These are phyloP conservation scores for Phalacrocorax pelagicus DNA, from an alignment of 2,113 vertebrate species.

Conservation along the genomic window DNA sequence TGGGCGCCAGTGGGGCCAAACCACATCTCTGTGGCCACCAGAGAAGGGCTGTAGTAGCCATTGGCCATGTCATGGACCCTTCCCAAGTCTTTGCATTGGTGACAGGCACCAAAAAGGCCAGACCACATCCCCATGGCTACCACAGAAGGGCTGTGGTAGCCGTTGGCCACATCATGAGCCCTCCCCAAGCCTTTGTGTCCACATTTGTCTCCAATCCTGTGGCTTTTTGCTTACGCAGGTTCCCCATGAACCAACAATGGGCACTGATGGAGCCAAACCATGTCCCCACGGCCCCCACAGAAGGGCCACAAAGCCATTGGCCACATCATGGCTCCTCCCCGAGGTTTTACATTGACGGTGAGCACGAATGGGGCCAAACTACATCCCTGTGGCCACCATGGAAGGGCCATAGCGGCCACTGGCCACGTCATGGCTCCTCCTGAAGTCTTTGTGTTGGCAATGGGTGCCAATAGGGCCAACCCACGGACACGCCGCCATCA, in stretches of 20 bases:
- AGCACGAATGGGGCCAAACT: not conserved
- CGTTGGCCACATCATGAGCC: not conserved
- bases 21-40: not conserved
- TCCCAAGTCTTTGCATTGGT: not conserved
- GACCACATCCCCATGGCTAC: not conserved
- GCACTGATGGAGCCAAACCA: not conserved
- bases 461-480: not conserved
- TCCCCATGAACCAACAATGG: not conserved
- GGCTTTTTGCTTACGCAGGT: not conserved
- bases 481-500: not conserved
- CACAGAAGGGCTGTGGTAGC: not conserved
- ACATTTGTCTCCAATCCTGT: not conserved
- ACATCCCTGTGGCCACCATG: fast-evolving
- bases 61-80: too few species aligned
- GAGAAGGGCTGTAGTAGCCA: not conserved
- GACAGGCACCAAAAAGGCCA: not conserved
- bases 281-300: not conserved
- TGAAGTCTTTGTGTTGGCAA: not conserved
- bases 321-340: not conserved
- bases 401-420: not conserved
- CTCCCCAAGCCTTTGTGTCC: not conserved
- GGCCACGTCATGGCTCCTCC: not conserved
- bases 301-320: not conserved
- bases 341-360: not conserved
- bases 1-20: not conserved